Evolutionary conservation across 1,140 invertebrate genomes (phyloP), one percentile per base, ranked within the genome.

Genomic region (Drosophila repletoides): DNA sequence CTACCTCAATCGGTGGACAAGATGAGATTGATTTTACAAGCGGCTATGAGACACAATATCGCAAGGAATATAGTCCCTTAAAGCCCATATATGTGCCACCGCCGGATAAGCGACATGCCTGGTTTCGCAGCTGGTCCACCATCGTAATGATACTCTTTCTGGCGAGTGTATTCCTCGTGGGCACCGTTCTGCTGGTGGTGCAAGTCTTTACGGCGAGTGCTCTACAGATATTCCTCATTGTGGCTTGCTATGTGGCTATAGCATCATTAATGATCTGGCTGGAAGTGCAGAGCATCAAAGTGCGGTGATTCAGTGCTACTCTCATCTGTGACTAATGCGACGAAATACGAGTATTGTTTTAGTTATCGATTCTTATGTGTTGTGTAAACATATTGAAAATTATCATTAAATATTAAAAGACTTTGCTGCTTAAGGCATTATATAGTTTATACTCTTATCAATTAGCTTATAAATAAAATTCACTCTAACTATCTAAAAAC

Each of bases 1-100:
- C 65, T 29, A 41, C 53, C 9, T 10, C 66, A 5, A 49, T 33
- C 1, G 43, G 40, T 17, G 29, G 36, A 15, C 67, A 80, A 6
- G 88, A 89, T 38, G 88, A 89, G 36, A 49, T 89, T 4, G 88
- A 89, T 22, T 89, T 89, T n/a, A 84, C 61, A 46, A 89, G 88
- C 60, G 88, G 88, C 28, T 89, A 72, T 43, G 88, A 89, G 65
- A 89, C 72, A 19, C 87, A 89, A 36, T 89, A 89, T 52, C 36
- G 48, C 7, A 70, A 89, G 60, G 87, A 89, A 55, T 89, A 89
- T 40, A 88, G 87, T 29, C 72, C 72, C 0, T 21, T 83, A 9
- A 74, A 70, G 21, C 68, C 73, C n/a, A 63, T 63, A 0, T 72
- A 40, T 33, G 67, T 87, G 1, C 60, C 73, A 3, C 83, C 75